Evolutionary conservation across 2,797 vertebrate species (phyloP).

Genomic region (Rhadinocentrus ornatus): DNA sequence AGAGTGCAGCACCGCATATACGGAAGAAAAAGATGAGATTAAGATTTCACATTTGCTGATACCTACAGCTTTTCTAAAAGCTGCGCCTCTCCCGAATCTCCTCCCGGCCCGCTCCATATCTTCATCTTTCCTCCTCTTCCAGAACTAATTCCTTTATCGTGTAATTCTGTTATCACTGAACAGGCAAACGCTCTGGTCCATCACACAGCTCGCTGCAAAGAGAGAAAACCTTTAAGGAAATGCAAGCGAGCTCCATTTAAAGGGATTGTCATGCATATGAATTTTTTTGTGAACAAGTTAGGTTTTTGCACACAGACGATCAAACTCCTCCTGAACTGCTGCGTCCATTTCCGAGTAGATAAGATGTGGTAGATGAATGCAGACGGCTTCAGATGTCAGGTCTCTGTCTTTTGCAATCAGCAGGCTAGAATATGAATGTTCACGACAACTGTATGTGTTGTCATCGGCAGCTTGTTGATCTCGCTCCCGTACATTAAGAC

Average conservation of each 20-base stretch:
- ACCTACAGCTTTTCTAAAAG: constrained; percentile 50
- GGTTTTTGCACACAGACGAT: background rate
- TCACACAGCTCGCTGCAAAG: constrained; percentile 19
- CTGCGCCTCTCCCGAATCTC: constrained; percentile 15
- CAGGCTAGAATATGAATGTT: constrained; percentile 13
- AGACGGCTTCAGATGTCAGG: background rate
- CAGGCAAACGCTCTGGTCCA: constrained; percentile 24
- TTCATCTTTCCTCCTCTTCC: constrained; percentile 48
- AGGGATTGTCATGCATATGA: constrained; percentile 31
- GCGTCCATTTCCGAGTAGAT: background rate
- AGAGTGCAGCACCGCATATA: constrained; percentile 21
- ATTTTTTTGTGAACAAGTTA: constrained; percentile 13
- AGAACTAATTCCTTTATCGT: constrained; percentile 69
- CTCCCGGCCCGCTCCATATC: constrained; percentile 33
- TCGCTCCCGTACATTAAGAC: constrained; percentile 6
- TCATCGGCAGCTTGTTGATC: constrained; percentile 31
- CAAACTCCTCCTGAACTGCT: background rate
- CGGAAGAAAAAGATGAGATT: constrained; percentile 55
- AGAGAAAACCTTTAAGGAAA: constrained; percentile 47
- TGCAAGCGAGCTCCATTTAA: constrained; percentile 25
- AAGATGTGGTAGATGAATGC: constrained; percentile 25
- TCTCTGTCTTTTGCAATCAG: constrained; percentile 14
- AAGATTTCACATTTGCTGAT: constrained; percentile 62
- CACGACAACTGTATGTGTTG: constrained; percentile 24
- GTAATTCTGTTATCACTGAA: constrained; percentile 63